These are phyloP conservation scores for Spermophilus dauricus DNA, from an alignment of 2,113 vertebrate species.

Conservation along the genomic window DNA sequence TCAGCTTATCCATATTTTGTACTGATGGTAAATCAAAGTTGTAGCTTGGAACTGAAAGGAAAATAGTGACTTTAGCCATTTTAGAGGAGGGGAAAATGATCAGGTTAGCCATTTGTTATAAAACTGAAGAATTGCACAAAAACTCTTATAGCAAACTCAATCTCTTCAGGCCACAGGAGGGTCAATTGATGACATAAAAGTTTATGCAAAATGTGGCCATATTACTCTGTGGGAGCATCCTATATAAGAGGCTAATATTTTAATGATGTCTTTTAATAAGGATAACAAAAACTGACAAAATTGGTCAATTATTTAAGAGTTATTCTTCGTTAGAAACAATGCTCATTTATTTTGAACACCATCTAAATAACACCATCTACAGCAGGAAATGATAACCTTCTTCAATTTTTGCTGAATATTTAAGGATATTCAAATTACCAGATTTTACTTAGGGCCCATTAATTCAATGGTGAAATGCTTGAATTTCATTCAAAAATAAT, in stretches of 20 bases:
- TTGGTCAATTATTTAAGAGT: background rate
- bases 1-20: slow-evolving; percentile 42
- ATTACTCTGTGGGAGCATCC: background rate
- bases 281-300: background rate
- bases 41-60: background rate
- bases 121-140: background rate
- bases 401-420: background rate
- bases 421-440: background rate
- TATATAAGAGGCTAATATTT: background rate
- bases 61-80: slow-evolving; percentile 43
- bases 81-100: background rate
- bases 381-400: background rate
- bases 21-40: slow-evolving; percentile 59
- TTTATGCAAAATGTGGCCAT: background rate
- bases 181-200: background rate
- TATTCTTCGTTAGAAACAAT: background rate
- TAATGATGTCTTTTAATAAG: background rate
- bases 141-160: background rate
- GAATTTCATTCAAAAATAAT: background rate
- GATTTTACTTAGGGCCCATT: background rate
- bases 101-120: background rate
- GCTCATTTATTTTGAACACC: background rate
- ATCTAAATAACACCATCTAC: background rate
- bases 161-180: background rate
- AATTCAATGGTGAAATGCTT: background rate